These are phyloP conservation scores for Drosophila fungiperda DNA, from an alignment of 2,888 invertebrate genomes.

Conservation along the genomic window DNA sequence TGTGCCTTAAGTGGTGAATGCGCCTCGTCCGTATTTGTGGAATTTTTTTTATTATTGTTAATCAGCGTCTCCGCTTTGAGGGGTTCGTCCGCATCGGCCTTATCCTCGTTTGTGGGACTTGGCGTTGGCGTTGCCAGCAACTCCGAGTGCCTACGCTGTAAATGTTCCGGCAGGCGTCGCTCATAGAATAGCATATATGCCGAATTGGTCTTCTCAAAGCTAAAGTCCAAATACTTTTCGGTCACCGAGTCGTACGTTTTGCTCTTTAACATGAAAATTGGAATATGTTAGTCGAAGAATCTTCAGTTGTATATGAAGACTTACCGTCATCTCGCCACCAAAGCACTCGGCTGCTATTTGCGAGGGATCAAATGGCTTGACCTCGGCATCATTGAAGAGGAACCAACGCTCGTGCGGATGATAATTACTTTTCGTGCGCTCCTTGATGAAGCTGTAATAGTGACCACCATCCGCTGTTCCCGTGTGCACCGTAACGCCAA, in stretches of 20 bases:
- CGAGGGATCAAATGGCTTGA: constrained; percentile 97
- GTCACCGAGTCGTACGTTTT: constrained; percentile 98
- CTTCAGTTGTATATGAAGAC: constrained; percentile 2
- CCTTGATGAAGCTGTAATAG: constrained; percentile 97
- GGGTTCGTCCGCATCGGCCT: constrained; percentile 42
- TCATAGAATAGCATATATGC: constrained; percentile 99
- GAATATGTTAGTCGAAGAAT: neutral
- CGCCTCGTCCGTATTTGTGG: constrained; percentile 4
- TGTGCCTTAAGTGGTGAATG: constrained; percentile 5
- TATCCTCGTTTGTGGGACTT: constrained; percentile 69
- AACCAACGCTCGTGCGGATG: constrained; percentile 95
- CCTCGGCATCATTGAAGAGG: constrained; percentile 96
- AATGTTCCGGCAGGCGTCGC: constrained; percentile 87
- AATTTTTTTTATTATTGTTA: constrained; percentile 27
- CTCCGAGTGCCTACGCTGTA: constrained; percentile 83
- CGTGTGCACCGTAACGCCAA: constrained; percentile 98
- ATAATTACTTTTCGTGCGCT: constrained; percentile 88
- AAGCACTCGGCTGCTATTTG: constrained; percentile 98
- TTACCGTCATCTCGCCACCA: constrained; percentile 98
- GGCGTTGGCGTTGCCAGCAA: constrained; percentile 71
- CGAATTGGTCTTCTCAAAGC: constrained; percentile 98
- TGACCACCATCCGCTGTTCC: constrained; percentile 99
- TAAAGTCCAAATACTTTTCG: constrained; percentile 98
- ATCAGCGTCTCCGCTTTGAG: constrained; percentile 27
- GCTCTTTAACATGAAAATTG: constrained; percentile 87